These are phyloP conservation scores for Apis florea DNA, from an alignment of 1,140 invertebrate species.

Conservation along the genomic window DNA sequence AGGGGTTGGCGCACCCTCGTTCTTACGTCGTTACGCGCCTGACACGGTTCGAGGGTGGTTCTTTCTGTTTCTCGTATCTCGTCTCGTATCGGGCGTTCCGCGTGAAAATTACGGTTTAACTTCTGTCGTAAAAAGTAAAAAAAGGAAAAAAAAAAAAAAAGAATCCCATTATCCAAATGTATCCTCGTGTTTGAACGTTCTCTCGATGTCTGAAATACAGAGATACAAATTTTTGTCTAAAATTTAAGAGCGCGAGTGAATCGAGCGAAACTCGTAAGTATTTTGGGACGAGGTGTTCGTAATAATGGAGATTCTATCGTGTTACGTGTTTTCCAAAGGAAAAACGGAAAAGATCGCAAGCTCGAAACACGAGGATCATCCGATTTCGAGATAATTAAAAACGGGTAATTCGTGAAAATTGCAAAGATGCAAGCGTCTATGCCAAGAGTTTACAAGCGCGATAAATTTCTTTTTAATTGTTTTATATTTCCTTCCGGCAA, in stretches of 20 bases:
- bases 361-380: background rate
- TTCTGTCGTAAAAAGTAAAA: background rate
- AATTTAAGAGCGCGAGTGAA: background rate
- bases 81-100: background rate
- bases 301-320: background rate
- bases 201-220: background rate
- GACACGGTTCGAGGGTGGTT: slow-evolving; percentile 28
- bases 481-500: slow-evolving; percentile 21
- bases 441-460: slow-evolving; percentile 24
- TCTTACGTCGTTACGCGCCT: slow-evolving; percentile 41
- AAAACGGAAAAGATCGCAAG: background rate
- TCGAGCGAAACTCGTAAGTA: background rate
- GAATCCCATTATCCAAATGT: slow-evolving; percentile 37
- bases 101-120: slow-evolving; percentile 24
- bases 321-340: background rate
- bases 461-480: slow-evolving; percentile 49
- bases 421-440: background rate
- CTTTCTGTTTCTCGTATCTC: background rate
- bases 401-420: background rate
- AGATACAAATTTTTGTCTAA: background rate
- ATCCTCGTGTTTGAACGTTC: background rate
- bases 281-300: background rate
- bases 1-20: slow-evolving; percentile 40
- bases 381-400: slow-evolving; percentile 31
- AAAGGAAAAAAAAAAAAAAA: background rate